phyloP scores from a whole-genome alignment of 2,888 invertebrate genomes.

The Heliconius sara region DNA sequence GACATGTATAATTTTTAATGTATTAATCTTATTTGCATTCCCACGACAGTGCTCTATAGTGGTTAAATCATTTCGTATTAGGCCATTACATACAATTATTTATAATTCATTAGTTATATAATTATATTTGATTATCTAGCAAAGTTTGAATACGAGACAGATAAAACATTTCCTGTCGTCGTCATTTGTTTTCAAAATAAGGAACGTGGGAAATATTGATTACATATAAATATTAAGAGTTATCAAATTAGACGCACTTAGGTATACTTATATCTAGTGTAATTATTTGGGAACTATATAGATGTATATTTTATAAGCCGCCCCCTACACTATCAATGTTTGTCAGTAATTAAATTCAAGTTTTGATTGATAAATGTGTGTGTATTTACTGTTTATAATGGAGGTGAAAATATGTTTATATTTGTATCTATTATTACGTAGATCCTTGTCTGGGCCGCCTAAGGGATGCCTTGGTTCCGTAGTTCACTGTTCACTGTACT shows the following conservation, averaged over 20 bases:
- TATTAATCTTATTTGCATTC: slow-evolving; percentile 30
- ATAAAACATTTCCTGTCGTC: slow-evolving; percentile 49
- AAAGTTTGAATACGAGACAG: slow-evolving; percentile 28
- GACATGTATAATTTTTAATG: neutral
- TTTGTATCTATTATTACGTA: too few species aligned
- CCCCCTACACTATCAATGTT: neutral
- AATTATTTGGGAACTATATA: neutral
- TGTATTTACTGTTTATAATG: too few species aligned
- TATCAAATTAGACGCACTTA: neutral
- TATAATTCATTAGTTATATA: slow-evolving; percentile 24
- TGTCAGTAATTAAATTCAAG: slow-evolving; percentile 1
- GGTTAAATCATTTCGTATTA: slow-evolving; percentile 31
- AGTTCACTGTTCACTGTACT: too few species aligned
- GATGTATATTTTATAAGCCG: neutral
- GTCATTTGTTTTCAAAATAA: slow-evolving; percentile 48
- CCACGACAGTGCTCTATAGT: slow-evolving; percentile 25
- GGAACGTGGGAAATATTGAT: slow-evolving; percentile 55
- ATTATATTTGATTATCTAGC: slow-evolving; percentile 8
- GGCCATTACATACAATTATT: slow-evolving; percentile 30
- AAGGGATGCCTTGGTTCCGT: too few species aligned
- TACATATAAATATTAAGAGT: neutral
- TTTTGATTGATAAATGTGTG: neutral
- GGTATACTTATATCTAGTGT: neutral
- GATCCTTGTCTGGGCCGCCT: too few species aligned
- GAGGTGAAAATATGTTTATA: too few species aligned